phyloP scores from a whole-genome alignment of 2,113 vertebrate genomes.

The Leucosticte australis region DNA sequence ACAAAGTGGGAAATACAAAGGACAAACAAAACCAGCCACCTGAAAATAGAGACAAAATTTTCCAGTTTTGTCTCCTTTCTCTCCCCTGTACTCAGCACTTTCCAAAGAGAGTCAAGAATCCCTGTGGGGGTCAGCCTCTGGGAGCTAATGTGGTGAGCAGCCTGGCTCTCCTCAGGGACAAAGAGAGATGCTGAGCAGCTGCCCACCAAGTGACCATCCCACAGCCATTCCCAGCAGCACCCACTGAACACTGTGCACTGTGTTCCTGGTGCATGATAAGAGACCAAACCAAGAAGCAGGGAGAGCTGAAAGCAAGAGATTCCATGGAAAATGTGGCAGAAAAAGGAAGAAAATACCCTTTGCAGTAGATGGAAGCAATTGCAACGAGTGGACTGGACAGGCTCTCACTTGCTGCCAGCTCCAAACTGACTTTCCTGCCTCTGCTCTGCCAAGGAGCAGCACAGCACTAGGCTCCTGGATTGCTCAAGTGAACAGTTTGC shows the following conservation, averaged over 20 bases:
- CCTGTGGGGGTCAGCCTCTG: not conserved
- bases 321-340: accelerated
- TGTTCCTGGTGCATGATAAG: not conserved
- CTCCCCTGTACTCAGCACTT: not conserved
- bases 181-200: not conserved
- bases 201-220: not conserved
- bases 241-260: not conserved
- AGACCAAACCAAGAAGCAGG: not conserved
- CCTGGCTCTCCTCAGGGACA: not conserved
- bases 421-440: not conserved
- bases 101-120: not conserved
- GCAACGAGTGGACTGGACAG: accelerated
- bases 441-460: not conserved
- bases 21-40: not conserved
- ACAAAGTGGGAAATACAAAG: not conserved
- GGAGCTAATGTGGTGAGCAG: not conserved
- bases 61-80: not conserved
- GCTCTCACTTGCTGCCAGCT: accelerated
- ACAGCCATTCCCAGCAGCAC: not conserved
- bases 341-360: not conserved
- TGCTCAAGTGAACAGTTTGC: not conserved
- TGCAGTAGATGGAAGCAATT: not conserved
- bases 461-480: not conserved
- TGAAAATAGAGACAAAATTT: not conserved
- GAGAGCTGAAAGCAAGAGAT: not conserved